A percentile compares a stretch with the other conserved stretches of the same genome.
These are phyloP conservation scores for Gymnorhina tibicen DNA, from an alignment of 2,113 vertebrate species.

Conservation along the genomic window DNA sequence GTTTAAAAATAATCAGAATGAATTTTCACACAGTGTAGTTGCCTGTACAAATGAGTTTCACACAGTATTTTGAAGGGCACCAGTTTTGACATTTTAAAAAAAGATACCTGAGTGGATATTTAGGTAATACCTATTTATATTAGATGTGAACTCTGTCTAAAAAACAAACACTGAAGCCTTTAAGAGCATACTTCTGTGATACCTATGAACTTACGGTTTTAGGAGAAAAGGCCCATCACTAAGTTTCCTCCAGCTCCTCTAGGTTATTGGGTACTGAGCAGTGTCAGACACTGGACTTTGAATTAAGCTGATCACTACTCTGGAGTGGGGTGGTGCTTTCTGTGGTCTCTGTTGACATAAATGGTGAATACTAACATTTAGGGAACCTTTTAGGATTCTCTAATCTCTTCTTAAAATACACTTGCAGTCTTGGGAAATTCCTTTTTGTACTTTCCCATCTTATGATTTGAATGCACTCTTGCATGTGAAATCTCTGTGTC, in stretches of 20 bases:
- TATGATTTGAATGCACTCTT: neutral
- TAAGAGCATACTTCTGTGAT: neutral
- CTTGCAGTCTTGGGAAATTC: neutral
- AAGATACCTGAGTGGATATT: neutral
- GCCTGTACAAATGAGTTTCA: neutral
- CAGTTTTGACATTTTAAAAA: neutral
- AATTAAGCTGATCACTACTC: neutral
- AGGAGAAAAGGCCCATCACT: neutral
- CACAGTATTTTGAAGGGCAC: neutral
- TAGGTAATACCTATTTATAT: neutral
- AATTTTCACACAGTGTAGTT: neutral
- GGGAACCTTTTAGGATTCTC: neutral
- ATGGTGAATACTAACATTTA: neutral
- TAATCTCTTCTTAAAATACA: neutral
- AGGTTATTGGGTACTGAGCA: neutral
- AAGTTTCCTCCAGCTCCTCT: neutral
- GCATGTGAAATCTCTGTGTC: neutral
- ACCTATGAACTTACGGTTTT: neutral
- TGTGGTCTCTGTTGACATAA: neutral
- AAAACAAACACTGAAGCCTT: neutral
- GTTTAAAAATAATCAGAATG: neutral
- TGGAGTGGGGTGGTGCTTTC: neutral
- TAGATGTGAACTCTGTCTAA: neutral
- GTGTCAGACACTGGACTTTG: neutral
- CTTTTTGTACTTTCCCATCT: constrained; percentile 20